These are phyloP conservation scores for Anisognathus igniventris DNA, from an alignment of 2,797 vertebrate genomes.

Conservation along the genomic window DNA sequence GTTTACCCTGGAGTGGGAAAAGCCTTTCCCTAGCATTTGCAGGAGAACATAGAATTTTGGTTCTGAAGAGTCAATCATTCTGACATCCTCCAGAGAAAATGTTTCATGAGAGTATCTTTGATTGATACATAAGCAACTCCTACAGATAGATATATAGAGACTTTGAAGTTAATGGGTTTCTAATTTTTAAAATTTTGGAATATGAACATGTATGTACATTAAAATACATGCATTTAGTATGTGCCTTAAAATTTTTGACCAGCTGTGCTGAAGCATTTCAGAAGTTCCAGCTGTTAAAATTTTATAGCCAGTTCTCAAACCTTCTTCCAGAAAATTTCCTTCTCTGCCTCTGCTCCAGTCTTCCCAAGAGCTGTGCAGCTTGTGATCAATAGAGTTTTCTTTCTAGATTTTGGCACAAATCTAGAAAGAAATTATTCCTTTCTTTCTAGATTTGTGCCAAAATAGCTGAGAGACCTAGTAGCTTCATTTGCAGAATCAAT, in stretches of 20 bases:
- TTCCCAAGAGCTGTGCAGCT: background rate
- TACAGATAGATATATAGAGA: background rate
- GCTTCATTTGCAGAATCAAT: background rate
- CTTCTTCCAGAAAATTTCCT: background rate
- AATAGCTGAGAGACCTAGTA: background rate
- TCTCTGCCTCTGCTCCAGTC: background rate
- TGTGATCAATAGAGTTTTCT: background rate
- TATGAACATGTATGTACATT: background rate
- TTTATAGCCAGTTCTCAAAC: background rate
- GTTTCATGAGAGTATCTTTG: background rate
- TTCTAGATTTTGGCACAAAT: background rate
- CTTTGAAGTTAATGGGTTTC: background rate
- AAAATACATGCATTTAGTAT: background rate
- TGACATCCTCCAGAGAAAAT: background rate
- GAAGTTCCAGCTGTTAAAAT: background rate
- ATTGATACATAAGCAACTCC: background rate
- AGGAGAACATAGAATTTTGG: background rate
- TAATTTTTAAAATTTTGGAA: background rate
- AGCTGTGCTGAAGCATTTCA: background rate
- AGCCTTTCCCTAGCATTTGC: background rate
- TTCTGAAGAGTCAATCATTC: background rate
- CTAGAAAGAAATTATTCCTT: background rate
- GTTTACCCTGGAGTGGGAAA: background rate
- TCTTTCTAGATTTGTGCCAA: background rate
- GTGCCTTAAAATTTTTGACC: background rate